phyloP scores from a whole-genome alignment of 2,113 vertebrate genomes.

The Oriolus oriolus region DNA sequence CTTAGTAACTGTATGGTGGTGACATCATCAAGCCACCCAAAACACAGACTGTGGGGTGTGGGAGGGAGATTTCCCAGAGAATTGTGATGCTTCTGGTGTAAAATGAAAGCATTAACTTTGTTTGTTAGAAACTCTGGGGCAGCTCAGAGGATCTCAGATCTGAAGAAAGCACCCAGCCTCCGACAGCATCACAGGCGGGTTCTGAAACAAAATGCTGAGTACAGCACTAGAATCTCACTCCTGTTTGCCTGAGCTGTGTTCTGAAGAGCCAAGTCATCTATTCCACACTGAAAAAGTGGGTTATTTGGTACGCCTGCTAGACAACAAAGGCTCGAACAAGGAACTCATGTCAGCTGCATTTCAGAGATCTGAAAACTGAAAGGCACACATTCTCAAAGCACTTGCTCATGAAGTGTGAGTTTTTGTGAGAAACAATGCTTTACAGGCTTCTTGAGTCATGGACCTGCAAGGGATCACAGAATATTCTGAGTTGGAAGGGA shows the following conservation, averaged over 20 bases:
- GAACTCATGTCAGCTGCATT: background rate
- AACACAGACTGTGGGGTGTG: background rate
- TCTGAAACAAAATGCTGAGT: background rate
- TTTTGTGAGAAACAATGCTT: background rate
- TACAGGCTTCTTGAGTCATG: background rate
- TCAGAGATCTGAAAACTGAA: background rate
- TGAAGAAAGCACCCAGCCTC: background rate
- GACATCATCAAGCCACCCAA: background rate
- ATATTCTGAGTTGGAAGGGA: background rate
- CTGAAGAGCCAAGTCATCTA: slow-evolving; percentile 8
- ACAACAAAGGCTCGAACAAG: background rate
- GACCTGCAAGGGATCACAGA: background rate
- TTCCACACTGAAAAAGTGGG: background rate
- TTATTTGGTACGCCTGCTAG: background rate
- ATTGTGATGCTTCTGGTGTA: slow-evolving; percentile 6
- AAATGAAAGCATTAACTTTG: slow-evolving; percentile 30
- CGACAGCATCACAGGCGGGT: background rate
- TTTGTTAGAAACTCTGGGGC: slow-evolving; percentile 46
- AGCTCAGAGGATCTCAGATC: background rate
- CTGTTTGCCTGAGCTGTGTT: background rate
- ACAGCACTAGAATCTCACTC: background rate
- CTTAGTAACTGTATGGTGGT: background rate
- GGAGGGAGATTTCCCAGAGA: slow-evolving; percentile 46
- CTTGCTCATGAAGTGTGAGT: background rate
- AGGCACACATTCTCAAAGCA: background rate